Evolutionary conservation across 2,113 vertebrate genomes (phyloP).

Genomic region (Bubo bubo): DNA sequence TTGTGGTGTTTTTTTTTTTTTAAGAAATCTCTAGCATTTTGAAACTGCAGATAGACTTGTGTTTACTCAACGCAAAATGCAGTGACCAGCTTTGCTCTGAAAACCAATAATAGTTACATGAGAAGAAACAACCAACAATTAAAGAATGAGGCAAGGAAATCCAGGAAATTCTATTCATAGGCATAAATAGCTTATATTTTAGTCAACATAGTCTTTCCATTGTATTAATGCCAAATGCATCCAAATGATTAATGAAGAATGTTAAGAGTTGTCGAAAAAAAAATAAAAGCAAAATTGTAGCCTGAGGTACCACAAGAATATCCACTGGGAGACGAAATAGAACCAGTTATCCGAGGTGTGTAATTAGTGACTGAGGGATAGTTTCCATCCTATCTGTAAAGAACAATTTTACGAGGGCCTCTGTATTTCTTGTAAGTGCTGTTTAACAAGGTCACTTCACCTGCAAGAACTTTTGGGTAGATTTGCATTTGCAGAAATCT

Average conservation of each 20-base stretch:
- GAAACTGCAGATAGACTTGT: slow-evolving; percentile 49
- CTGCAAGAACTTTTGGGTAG: neutral
- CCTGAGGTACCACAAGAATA: neutral
- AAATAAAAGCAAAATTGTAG: neutral
- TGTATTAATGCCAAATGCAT: neutral
- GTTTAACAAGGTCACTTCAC: neutral
- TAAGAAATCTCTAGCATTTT: slow-evolving; percentile 27
- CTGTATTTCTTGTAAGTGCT: neutral
- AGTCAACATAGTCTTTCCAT: neutral
- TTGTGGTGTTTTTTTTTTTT: neutral
- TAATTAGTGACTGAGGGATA: neutral
- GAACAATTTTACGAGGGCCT: neutral
- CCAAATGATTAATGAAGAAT: neutral
- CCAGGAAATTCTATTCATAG: neutral
- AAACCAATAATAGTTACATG: neutral
- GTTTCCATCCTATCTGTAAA: neutral
- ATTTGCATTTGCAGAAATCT: neutral
- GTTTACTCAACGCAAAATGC: slow-evolving; percentile 23
- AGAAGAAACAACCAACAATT: neutral
- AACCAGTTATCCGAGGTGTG: neutral
- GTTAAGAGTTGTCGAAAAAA: rapidly evolving
- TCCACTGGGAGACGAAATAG: neutral
- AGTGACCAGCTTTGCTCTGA: neutral
- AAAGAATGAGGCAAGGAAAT: neutral
- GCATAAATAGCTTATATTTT: neutral